phyloP scores from a whole-genome alignment of 2,888 invertebrate species.

The Ormyrus nitidulus region DNA sequence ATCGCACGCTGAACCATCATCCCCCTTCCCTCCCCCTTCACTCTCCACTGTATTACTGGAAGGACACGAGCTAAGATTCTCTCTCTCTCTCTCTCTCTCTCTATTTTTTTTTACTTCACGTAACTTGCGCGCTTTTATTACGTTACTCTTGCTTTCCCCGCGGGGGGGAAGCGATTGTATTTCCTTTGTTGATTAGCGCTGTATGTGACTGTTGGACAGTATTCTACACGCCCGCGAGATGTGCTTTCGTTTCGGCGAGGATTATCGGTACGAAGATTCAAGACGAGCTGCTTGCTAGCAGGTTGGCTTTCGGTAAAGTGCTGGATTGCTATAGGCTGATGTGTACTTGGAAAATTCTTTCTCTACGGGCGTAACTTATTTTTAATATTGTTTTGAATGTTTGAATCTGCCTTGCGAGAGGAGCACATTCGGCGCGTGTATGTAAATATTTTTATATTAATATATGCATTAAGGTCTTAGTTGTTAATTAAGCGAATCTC shows the following conservation, averaged over 20 bases:
- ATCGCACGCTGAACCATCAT: not conserved
- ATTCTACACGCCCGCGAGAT: conserved; percentile 48
- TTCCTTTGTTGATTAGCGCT: conserved; percentile 39
- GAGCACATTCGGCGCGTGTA: conserved; percentile 36
- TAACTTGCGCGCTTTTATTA: conserved; percentile 11
- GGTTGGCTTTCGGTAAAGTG: not conserved
- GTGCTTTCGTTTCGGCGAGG: conserved; percentile 29
- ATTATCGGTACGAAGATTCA: conserved; percentile 42
- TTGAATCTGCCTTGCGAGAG: conserved; percentile 17
- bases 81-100: not conserved
- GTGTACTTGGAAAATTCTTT: too few species aligned
- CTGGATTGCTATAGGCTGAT: too few species aligned
- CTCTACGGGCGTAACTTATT: not conserved
- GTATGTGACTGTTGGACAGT: conserved; percentile 54
- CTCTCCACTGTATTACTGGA: too few species aligned
- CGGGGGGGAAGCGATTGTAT: conserved; percentile 7
- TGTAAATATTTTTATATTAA: conserved; percentile 54
- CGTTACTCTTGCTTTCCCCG: conserved; percentile 9
- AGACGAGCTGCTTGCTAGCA: conserved; percentile 1
- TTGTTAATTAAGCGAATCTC: conserved; percentile 51
- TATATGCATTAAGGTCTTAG: conserved; percentile 43
- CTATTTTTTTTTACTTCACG: conserved; percentile 6
- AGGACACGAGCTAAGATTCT: too few species aligned
- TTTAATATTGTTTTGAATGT: conserved; percentile 41
- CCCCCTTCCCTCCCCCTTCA: not conserved